These are phyloP conservation scores for Pterobdella sp. DNA, from an alignment of 2,888 invertebrate genomes.

Conservation along the genomic window DNA sequence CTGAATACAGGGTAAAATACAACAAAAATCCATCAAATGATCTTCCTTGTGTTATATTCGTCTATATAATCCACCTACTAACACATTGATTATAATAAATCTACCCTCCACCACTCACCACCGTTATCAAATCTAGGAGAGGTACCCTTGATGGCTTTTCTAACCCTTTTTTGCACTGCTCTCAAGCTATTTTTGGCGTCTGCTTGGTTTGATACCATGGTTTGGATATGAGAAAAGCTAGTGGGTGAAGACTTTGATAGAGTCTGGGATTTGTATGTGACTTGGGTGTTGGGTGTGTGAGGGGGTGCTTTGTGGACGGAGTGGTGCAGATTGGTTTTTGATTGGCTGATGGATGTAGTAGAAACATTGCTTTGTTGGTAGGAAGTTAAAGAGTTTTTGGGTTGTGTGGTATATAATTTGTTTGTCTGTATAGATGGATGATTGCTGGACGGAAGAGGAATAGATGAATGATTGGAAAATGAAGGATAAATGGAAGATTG, in stretches of 20 bases:
- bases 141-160: not conserved
- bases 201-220: not conserved
- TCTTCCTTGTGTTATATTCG: not conserved
- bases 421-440: not conserved
- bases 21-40: not conserved
- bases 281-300: too few relatives aligned
- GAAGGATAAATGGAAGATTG: not conserved
- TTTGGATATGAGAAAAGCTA: not conserved
- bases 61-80: too few relatives aligned
- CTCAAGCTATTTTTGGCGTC: conserved; percentile 21
- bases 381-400: too few relatives aligned
- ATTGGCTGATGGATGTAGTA: too few relatives aligned
- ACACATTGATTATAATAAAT: too few relatives aligned
- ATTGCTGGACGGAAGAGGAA: not conserved
- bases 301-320: conserved; percentile 11
- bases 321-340: not conserved
- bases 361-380: too few relatives aligned
- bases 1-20: not conserved
- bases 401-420: too few relatives aligned
- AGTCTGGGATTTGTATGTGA: too few relatives aligned
- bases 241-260: too few relatives aligned
- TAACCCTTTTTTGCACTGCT: conserved; percentile 13
- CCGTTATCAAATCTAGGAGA: not conserved
- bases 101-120: too few relatives aligned
- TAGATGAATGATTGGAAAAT: not conserved